Conservation (phyloP, 1,140 invertebrate species). For the Laupala kohalensis region DNA sequence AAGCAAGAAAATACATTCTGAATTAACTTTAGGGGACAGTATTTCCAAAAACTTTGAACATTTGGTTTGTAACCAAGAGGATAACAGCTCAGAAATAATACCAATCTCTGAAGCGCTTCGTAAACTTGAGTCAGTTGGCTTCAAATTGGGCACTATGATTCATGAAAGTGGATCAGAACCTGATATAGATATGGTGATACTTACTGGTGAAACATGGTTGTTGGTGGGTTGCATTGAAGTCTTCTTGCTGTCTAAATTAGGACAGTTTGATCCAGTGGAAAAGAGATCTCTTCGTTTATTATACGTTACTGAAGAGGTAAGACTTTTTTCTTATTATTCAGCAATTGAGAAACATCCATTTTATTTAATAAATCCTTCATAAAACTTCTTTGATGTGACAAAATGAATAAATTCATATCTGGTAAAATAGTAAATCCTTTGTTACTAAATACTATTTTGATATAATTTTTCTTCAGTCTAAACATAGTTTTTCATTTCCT, state of each 20-base stretch:
- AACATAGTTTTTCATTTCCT: no score
- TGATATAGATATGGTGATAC: slow-evolving; percentile 5
- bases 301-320: slow-evolving; percentile 49
- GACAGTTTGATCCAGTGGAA: slow-evolving; percentile 55
- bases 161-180: neutral
- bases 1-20: neutral
- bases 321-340: slow-evolving; percentile 1
- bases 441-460: neutral
- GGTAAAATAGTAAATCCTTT: neutral
- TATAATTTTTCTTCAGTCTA: neutral
- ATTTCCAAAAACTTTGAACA: neutral
- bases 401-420: neutral
- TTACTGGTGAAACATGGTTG: slow-evolving; percentile 28
- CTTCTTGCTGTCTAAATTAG: slow-evolving; percentile 30
- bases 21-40: neutral
- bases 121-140: neutral
- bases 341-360: neutral
- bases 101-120: neutral
- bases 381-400: no score
- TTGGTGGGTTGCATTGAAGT: slow-evolving; percentile 30
- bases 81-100: neutral
- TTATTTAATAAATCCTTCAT: no score
- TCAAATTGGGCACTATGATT: neutral
- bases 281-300: slow-evolving; percentile 52
- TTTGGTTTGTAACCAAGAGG: neutral